Conservation (phyloP, 2,888 invertebrate species). For the Caenorhabditis doughertyi region DNA sequence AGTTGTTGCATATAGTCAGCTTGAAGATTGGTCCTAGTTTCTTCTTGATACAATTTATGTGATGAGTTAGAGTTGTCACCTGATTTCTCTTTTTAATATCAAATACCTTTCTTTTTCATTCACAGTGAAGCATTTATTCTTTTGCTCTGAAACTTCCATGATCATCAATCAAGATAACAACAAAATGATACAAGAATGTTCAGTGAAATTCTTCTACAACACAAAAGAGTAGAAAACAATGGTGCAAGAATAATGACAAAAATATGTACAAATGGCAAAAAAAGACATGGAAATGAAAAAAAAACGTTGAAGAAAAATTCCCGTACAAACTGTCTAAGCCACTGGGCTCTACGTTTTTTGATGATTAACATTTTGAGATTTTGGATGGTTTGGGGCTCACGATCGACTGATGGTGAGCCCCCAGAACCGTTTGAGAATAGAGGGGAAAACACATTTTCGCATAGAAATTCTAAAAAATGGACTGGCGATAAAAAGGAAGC, state of each 20-base stretch:
- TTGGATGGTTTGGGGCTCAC: conserved; percentile 19
- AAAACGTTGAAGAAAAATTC: no score
- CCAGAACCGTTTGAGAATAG: not conserved
- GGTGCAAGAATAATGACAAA: conserved; percentile 52
- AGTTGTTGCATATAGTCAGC: no score
- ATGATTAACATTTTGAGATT: not conserved
- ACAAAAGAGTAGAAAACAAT: not conserved
- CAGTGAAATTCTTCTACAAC: not conserved
- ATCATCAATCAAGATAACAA: not conserved
- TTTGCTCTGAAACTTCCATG: no score
- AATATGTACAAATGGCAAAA: conserved; percentile 41
- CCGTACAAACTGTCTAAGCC: no score
- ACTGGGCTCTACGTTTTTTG: no score
- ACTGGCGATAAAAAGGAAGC: conserved; percentile 3
- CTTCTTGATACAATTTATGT: no score
- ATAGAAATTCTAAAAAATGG: not conserved
- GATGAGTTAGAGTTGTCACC: no score
- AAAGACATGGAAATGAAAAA: no score
- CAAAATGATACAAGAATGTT: not conserved
- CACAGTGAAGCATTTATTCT: no score
- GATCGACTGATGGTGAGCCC: not conserved
- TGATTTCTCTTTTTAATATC: no score
- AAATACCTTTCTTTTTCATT: no score
- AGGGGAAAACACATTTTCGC: not conserved
- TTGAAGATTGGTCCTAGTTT: no score